Evolutionary conservation across 2,888 invertebrate species (phyloP), one percentile per base, ranked within the genome.

Genomic region (Drosophila cracens): DNA sequence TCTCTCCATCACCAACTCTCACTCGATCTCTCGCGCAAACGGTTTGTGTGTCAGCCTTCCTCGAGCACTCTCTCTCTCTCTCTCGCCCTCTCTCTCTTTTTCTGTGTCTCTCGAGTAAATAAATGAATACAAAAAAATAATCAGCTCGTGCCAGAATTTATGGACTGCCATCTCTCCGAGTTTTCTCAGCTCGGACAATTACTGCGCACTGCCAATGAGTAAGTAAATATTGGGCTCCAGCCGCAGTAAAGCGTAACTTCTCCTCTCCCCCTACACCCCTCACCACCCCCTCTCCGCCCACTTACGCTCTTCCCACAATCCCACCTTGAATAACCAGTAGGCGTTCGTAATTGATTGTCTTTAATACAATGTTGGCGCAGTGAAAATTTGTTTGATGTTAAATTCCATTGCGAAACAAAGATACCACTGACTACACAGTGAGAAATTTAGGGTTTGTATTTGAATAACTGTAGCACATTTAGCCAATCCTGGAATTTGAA

Each of bases 211-310:
- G 52, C 61, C 53, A 31, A 27, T 36, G 60, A 74, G 83, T 83
- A 86, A 83, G 83, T 88, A 56, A 82, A 85, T 68, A 74, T 66
- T 74, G 81, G 71, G 68, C 64, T 51, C 46, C 18, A 40, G 29
- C 43, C 40, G 49, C 52, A 40, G 16, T 21, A 21, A 43, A 43
- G 43, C 21, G 46, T 16, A 46, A 16, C 46, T 25, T 8, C 4
- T 7, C 46, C 46, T 21, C 13, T 21, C 13, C 4, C 4, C 2
- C 43, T 40, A 29, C 36, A 25, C 13, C 57, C 34, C 29, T 1
- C 2, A 7, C 1, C 6, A 18, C 18, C 11, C 7, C 16, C n/a
- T n/a, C 36, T 8, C 13, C 18, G 6, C 10, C 11, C 33, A 18
- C 18, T 16, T 16, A 11, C 33, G 1, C 10, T 2, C 40, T 31